Percentiles rank a stretch among this genome's conserved stretches.
Evolutionary conservation across 1,140 invertebrate species (phyloP).

Genomic region (Ceratosolen fusciceps): DNA sequence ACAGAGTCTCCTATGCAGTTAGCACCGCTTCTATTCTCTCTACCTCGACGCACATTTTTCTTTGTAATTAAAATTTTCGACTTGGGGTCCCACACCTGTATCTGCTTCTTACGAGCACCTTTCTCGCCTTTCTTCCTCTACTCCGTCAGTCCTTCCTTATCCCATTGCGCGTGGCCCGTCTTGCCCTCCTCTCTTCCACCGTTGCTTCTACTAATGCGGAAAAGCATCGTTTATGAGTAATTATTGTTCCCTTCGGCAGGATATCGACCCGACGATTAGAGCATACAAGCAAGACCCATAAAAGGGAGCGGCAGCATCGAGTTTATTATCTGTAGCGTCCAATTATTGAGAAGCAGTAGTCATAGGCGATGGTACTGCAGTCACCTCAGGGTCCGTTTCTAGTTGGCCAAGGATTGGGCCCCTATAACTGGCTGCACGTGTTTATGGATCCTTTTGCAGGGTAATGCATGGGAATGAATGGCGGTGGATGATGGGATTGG

Average conservation of each 20-base stretch:
- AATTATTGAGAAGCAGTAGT: neutral
- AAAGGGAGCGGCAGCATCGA: neutral
- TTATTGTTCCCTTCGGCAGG: too few species aligned
- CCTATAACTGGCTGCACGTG: neutral
- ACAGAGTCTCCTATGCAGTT: too few species aligned
- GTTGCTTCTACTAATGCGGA: too few species aligned
- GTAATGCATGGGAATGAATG: slow-evolving; percentile 17
- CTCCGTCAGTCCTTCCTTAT: neutral
- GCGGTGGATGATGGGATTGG: too few species aligned
- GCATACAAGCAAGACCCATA: neutral
- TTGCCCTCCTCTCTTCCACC: neutral
- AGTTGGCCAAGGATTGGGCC: neutral
- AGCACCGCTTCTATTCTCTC: too few species aligned
- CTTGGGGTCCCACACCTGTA: neutral
- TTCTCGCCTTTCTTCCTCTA: too few species aligned
- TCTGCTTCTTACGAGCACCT: neutral
- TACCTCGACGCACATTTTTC: neutral
- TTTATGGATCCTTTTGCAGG: slow-evolving; percentile 43
- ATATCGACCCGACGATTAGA: too few species aligned
- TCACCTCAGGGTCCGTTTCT: slow-evolving; percentile 4
- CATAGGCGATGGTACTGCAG: neutral
- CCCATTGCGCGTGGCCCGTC: neutral
- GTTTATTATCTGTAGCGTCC: neutral
- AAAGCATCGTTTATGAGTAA: too few species aligned
- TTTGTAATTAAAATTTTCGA: slow-evolving; percentile 17